These are phyloP conservation scores for Aplocera efformata DNA, from an alignment of 2,888 invertebrate genomes.

Conservation along the genomic window DNA sequence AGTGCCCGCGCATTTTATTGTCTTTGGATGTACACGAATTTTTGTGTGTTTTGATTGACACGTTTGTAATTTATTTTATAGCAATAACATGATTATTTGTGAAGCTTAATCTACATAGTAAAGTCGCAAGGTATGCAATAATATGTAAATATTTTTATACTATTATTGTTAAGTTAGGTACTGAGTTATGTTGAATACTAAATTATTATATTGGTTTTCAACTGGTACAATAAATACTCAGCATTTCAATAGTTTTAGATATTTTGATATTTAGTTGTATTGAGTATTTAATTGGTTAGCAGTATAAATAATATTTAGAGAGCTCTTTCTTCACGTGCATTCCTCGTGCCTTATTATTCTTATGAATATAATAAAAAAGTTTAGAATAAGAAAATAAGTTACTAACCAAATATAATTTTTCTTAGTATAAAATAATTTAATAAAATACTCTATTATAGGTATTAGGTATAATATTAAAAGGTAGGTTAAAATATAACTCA, in stretches of 20 bases:
- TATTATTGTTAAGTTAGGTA: constrained; percentile 9
- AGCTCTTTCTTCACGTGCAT: constrained; percentile 57
- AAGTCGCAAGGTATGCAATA: constrained; percentile 26
- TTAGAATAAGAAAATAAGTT: too few species aligned
- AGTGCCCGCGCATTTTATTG: constrained; percentile 5
- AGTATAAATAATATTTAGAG: constrained; percentile 17
- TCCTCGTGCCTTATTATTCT: constrained; percentile 68
- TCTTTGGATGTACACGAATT: too few species aligned
- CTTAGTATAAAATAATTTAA: too few species aligned
- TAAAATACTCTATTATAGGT: not conserved
- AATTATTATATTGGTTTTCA: constrained; percentile 9
- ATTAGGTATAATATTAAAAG: too few species aligned
- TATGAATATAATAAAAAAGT: constrained; percentile 10
- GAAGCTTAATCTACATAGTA: not conserved
- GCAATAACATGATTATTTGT: constrained; percentile 19
- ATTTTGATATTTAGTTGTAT: constrained; percentile 13
- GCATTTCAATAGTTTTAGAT: constrained; percentile 14
- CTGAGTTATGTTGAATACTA: constrained; percentile 6
- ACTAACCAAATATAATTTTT: too few species aligned
- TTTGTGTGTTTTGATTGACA: too few species aligned
- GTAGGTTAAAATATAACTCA: too few species aligned
- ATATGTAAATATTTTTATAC: constrained; percentile 26
- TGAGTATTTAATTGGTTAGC: constrained; percentile 3
- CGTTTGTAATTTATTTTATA: constrained; percentile 22
- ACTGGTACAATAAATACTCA: constrained; percentile 19